Conservation (phyloP, 2,888 invertebrate species). For the Macaria liturata region DNA sequence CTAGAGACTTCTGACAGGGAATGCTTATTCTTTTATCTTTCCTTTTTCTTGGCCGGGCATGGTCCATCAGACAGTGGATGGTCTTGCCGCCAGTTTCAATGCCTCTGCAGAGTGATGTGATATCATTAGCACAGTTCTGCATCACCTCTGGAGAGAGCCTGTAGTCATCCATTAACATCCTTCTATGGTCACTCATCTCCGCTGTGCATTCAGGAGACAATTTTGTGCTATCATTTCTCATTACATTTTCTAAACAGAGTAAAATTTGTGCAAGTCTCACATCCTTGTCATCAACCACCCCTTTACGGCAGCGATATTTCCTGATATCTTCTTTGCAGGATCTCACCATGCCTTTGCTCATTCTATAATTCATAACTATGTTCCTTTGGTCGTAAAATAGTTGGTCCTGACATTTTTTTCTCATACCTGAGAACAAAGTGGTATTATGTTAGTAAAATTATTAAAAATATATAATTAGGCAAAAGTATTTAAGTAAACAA, state of each 20-base stretch:
- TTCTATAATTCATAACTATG: slow-evolving; percentile 94
- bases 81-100: slow-evolving; percentile 93
- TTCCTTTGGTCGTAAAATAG: slow-evolving; percentile 93
- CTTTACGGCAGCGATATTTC: slow-evolving; percentile 92
- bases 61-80: slow-evolving; percentile 97
- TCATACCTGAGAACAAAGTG: slow-evolving; percentile 70
- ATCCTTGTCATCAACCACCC: slow-evolving; percentile 91
- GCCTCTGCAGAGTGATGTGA: slow-evolving; percentile 88
- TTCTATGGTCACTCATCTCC: slow-evolving; percentile 96
- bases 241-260: slow-evolving; percentile 93
- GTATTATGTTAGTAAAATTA: slow-evolving; percentile 10
- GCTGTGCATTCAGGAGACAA: slow-evolving; percentile 90
- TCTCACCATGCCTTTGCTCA: slow-evolving; percentile 93
- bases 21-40: slow-evolving; percentile 86
- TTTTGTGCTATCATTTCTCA: slow-evolving; percentile 88
- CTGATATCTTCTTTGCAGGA: slow-evolving; percentile 96
- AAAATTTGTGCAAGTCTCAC: slow-evolving; percentile 95
- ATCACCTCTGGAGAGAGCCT: slow-evolving; percentile 96
- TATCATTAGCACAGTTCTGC: slow-evolving; percentile 93
- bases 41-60: slow-evolving; percentile 87
- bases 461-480: too few species aligned
- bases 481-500: too few species aligned
- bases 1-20: slow-evolving; percentile 90
- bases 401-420: slow-evolving; percentile 90
- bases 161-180: slow-evolving; percentile 96